phyloP scores from a whole-genome alignment of 2,113 vertebrate genomes.

The Pomatorhinus ruficollis region DNA sequence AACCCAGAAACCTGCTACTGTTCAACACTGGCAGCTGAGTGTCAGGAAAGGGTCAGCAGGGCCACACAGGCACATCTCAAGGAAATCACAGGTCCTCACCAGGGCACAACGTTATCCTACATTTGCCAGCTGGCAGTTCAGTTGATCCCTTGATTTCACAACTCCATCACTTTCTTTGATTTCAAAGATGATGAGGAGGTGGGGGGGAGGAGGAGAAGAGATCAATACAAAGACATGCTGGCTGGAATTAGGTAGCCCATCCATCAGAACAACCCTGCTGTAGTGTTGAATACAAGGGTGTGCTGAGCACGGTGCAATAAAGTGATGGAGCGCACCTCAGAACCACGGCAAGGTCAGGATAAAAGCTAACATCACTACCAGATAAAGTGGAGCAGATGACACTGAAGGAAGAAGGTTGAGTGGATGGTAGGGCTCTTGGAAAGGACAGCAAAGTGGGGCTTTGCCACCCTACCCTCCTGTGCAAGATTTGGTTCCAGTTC shows the following conservation, averaged over 20 bases:
- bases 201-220: neutral
- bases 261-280: conserved; percentile 8
- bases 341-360: neutral
- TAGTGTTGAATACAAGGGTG: neutral
- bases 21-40: neutral
- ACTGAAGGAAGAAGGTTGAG: neutral
- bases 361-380: neutral
- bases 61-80: neutral
- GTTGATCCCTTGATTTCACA: neutral
- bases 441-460: neutral
- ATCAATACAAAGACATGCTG: neutral
- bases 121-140: neutral
- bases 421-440: accelerated
- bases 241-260: neutral
- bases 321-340: neutral
- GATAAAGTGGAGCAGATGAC: neutral
- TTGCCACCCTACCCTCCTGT: neutral
- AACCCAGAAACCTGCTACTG: neutral
- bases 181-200: neutral
- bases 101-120: accelerated
- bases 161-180: neutral
- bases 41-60: neutral
- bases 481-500: neutral
- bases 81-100: neutral
- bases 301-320: neutral